A percentile compares a stretch with the other conserved stretches of the same genome.
These are phyloP conservation scores for Hylaeus volcanicus DNA, from an alignment of 1,140 invertebrate species.

Conservation along the genomic window DNA sequence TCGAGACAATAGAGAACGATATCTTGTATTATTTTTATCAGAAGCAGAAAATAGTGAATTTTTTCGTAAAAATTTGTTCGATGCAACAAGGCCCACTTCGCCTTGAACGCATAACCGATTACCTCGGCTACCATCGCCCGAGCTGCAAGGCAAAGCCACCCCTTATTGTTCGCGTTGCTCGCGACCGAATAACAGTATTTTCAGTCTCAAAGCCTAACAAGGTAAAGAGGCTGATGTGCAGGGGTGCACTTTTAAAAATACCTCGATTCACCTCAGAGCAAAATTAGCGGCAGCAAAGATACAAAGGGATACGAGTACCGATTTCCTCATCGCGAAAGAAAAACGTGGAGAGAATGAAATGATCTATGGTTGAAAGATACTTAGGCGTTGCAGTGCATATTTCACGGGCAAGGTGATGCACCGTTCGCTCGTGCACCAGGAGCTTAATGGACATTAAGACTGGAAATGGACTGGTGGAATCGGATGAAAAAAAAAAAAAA, in stretches of 20 bases:
- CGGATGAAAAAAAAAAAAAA: background rate
- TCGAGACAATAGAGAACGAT: too few relatives aligned
- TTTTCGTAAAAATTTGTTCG: too few relatives aligned
- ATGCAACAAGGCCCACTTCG: slow-evolving; percentile 34
- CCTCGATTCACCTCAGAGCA: background rate
- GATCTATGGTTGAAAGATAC: slow-evolving; percentile 15
- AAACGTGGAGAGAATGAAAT: background rate
- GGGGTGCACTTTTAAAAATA: background rate
- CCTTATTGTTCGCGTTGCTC: background rate
- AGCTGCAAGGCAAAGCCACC: slow-evolving; percentile 16
- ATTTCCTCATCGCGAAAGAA: background rate
- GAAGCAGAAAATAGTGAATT: too few relatives aligned
- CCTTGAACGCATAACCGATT: slow-evolving; percentile 45
- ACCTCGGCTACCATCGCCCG: slow-evolving; percentile 28
- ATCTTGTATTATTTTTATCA: too few relatives aligned
- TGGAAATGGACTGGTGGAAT: background rate
- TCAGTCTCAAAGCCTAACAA: background rate
- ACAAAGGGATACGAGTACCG: background rate
- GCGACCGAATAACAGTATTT: background rate
- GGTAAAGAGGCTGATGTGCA: too few relatives aligned
- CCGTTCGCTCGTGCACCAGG: background rate
- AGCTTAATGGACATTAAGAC: slow-evolving; percentile 13
- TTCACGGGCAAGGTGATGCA: slow-evolving; percentile 17
- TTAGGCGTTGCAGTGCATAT: background rate
- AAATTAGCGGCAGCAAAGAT: background rate